Conservation (phyloP, 2,888 invertebrate genomes). For the Heteropelma amictum region DNA sequence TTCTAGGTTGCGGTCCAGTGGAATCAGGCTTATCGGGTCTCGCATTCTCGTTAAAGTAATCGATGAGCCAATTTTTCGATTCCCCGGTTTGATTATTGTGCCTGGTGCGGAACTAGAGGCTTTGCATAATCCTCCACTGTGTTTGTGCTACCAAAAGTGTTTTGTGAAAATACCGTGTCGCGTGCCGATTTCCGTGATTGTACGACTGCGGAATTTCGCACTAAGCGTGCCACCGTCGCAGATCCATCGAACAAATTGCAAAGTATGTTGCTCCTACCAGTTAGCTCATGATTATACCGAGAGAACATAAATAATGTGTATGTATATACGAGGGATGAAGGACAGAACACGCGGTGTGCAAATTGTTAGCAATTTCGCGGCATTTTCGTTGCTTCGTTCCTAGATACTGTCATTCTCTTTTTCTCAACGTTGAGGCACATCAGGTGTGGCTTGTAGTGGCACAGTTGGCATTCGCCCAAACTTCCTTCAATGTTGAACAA, state of each 20-base stretch:
- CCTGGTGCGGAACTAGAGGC: no score
- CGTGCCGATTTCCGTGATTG: constrained; percentile 10
- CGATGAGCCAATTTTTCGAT: constrained; percentile 39
- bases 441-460: background rate
- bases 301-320: background rate
- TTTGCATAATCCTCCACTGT: constrained; percentile 33
- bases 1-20: background rate
- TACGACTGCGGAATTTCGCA: background rate
- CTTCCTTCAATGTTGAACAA: constrained; percentile 63
- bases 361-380: constrained; percentile 28
- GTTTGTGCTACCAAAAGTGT: constrained; percentile 9
- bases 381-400: background rate
- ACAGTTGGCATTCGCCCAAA: constrained; percentile 67
- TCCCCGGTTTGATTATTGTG: no score
- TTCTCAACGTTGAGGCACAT: background rate
- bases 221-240: background rate
- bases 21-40: background rate
- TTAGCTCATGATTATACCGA: constrained; percentile 4
- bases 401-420: background rate
- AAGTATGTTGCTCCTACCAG: background rate
- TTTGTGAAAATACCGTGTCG: background rate
- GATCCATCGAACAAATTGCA: constrained; percentile 8
- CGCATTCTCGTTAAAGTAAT: constrained; percentile 39
- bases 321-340: background rate
- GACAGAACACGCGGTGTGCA: background rate